Base-by-base conservation (phyloP, 1,140 invertebrate genomes). In the Euura lappo region DNA sequence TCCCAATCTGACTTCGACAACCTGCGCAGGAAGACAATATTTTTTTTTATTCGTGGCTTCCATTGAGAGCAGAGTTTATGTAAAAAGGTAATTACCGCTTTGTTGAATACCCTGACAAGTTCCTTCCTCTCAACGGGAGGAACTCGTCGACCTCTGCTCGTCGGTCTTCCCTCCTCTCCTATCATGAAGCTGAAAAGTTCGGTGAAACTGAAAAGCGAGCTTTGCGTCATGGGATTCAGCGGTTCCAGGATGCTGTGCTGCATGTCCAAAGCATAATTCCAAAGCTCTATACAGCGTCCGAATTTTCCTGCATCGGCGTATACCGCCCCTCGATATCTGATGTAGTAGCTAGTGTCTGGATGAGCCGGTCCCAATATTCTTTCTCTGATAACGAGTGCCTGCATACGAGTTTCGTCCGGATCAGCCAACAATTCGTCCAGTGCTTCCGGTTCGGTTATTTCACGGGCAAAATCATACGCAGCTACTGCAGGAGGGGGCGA, bases 221-320 rank as follows among this genome's bases (percentile, higher is more conserved):
- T 96, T 86, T 98, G 96, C 10, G 97, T 98, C 93, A 98, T 96
- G 4, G 96, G 95, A 87, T 95, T 97, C 6, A 98, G 89, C n/a
- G 96, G 94, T 78, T 97, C 96, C 70, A 98, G 89, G 87, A 97
- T 96, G 74, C 92, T 93, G 83, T 97, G 96, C 87, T 98, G 97
- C 94, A 98, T 98, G 83, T 98, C 96, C 7, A 99, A 88, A n/a
- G 97, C 97, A 86, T 98, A 98, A 86, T 96, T 96, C 97, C 97
- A 99, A 45, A 99, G 89, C 79, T 94, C 92, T 73, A 98, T 95
- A 86, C 97, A 98, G 70, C 96, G 91, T 77, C 93, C 91, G 87
- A 98, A 98, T 83, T 97, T 94, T 7, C 97, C 97, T 72, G 95
- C 94, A 86, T 97, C 97, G 13, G 97, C 97, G 88, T 98, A 99